phyloP scores from a whole-genome alignment of 2,888 invertebrate species.

The Agrotis clavis region DNA sequence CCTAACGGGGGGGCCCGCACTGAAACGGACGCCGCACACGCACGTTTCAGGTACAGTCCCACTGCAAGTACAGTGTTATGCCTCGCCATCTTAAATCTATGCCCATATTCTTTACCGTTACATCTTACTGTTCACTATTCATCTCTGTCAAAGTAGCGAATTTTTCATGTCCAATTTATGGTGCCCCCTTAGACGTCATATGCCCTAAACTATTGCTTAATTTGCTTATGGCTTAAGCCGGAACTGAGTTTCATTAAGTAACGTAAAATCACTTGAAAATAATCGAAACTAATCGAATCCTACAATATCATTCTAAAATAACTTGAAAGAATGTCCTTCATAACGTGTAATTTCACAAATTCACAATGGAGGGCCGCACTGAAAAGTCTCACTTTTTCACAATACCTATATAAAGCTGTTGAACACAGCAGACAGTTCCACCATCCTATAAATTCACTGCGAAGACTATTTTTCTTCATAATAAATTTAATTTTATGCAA shows the following conservation, averaged over 20 bases:
- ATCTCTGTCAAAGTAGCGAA: no score
- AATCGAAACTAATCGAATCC: background rate
- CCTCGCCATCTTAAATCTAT: no score
- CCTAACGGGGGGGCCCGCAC: slow-evolving; percentile 89
- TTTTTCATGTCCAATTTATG: no score
- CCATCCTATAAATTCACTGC: slow-evolving; percentile 71
- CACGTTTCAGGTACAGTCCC: slow-evolving; percentile 82
- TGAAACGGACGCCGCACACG: slow-evolving; percentile 91
- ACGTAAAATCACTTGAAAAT: background rate
- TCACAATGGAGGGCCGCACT: slow-evolving; percentile 23
- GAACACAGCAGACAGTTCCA: slow-evolving; percentile 67
- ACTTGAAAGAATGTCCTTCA: slow-evolving; percentile 18
- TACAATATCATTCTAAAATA: slow-evolving; percentile 6
- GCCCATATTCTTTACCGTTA: no score
- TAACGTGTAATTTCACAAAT: slow-evolving; percentile 23
- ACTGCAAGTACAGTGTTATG: no score
- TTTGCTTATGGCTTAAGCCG: no score
- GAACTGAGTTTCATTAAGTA: background rate
- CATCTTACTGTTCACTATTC: no score
- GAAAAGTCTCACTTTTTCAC: slow-evolving; percentile 38
- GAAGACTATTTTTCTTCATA: slow-evolving; percentile 57
- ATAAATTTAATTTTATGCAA: slow-evolving; percentile 60
- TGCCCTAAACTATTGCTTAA: no score
- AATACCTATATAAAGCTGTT: slow-evolving; percentile 70
- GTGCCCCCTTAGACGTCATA: no score